These are phyloP conservation scores for Trichoplusia ni DNA, from an alignment of 1,140 invertebrate genomes.

Conservation along the genomic window DNA sequence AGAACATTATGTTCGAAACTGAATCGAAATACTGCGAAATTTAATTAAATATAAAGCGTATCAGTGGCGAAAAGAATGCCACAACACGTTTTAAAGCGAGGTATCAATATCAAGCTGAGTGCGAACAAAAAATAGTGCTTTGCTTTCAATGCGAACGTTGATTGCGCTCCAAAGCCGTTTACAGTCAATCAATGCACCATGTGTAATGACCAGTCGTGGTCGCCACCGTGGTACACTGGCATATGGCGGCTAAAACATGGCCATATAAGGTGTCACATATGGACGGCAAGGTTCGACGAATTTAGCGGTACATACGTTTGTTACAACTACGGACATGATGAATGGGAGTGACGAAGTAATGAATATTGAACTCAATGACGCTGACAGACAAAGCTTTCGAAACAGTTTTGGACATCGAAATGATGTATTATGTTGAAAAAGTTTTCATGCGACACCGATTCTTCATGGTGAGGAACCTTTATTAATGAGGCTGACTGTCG, in stretches of 20 bases:
- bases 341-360: conserved; percentile 18
- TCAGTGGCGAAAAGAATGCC: conserved; percentile 34
- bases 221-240: conserved; percentile 40
- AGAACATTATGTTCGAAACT: neutral
- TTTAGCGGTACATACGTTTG: conserved; percentile 49
- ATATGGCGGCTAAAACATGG: conserved; percentile 67
- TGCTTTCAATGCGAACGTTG: conserved; percentile 51
- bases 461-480: neutral
- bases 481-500: no score
- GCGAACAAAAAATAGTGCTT: conserved; percentile 42
- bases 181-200: conserved; percentile 69
- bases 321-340: conserved; percentile 38
- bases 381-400: conserved; percentile 6
- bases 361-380: conserved; percentile 11
- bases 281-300: conserved; percentile 57
- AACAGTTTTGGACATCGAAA: conserved; percentile 2
- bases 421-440: conserved; percentile 3
- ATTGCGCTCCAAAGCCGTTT: conserved; percentile 62
- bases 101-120: conserved; percentile 39
- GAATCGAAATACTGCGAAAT: neutral
- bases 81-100: conserved; percentile 39
- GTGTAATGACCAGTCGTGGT: conserved; percentile 42
- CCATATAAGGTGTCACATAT: conserved; percentile 66
- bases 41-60: conserved; percentile 28
- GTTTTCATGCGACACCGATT: neutral